Base-by-base conservation (phyloP, 2,797 vertebrate species). In the Octomys mimax region DNA sequence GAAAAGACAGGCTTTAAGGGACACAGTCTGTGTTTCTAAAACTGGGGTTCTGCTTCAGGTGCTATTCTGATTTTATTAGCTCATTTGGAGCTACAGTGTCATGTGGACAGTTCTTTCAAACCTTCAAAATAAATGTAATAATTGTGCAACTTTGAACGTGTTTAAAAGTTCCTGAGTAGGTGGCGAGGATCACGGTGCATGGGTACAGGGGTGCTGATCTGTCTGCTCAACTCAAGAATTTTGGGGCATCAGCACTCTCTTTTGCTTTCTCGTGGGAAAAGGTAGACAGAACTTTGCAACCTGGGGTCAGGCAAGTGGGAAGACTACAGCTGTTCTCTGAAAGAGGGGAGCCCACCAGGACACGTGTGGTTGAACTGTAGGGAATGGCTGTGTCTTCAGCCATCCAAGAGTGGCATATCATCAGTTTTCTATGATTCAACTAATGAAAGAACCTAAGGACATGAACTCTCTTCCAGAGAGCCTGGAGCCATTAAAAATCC, bases 401-500 rank as follows among this genome's bases (percentile, higher is more conserved):
- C 6, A 3, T 22, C 33, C 31, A 68, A 59, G 42, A 83, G 6
- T 83, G 61, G 94, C 68, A 68, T 49, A 78, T 57, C 57, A 87
- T 46, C 31, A 95, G 26, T 93, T 93, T 84, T 28, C 7, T 66
- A 9, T 80, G 28, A 33, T 11, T 52, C 26, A 83, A 28, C 21
- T 59, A 89, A 66, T 49, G 79, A 70, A 92, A 94, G 33, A 96
- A 95, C 79, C 18, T 3, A 71, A 89, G 19, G 68, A 66, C 52
- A 83, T 19, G 12, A 94, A 64, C 4, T 24, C 5, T 12, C 14
- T 91, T 26, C 59, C 0, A 84, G 36, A 62, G 42, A 62, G 71
- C 2, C 70, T 19, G 16, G 22, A 28, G 10, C 68, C 22, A 77
- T 66, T 75, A 54, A 61, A 52, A 46, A 52, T 19, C 0, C 2